Base-by-base conservation (phyloP, 2,888 invertebrate species). In the Pammene aurita region DNA sequence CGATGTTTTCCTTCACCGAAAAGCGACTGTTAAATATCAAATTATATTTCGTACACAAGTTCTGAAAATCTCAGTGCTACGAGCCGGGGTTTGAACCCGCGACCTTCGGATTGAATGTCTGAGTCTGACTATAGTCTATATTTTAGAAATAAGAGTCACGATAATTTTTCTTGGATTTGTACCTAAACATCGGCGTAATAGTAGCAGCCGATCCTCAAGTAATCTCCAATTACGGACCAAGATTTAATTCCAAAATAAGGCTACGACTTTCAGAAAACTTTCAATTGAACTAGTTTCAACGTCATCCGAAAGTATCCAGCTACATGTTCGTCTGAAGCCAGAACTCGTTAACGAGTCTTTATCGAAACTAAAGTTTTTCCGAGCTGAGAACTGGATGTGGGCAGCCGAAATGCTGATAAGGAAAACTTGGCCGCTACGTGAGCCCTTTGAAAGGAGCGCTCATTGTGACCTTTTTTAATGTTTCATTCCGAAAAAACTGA, bases 321-420 rank as follows among this genome's bases (percentile, higher is more conserved):
- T 67, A 71, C 69, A 70, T 68, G 71, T 57, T 61, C 68, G 48
- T 62, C 18, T 9, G 41, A 72, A 76, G 73, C 75, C 68, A 62
- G 74, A 81, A 80, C 79, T 81, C 77, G 79, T 79, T 80, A 79
- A 74, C 69, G 72, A 76, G 75, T 75, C 79, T 78, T 79, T 77
- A 78, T 79, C 75, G 72, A 75, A 69, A 68, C 65, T 69, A 77
- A 80, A 80, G 75, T 78, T 81, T 80, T 78, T 76, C 74, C 56
- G 54, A 60, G 72, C 68, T 63, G 60, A 68, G 71, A 75, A 69
- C 71, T 70, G 76, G 76, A 78, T 79, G 77, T 76, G 75, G 77
- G 75, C 72, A 73, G 73, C 74, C 73, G 48, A 75, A 77, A 77
- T 72, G 77, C 77, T 79, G 79, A 80, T 80, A 80, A 78, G 75